phyloP scores from a whole-genome alignment of 2,888 invertebrate genomes.

The Notocelia uddmanniana region DNA sequence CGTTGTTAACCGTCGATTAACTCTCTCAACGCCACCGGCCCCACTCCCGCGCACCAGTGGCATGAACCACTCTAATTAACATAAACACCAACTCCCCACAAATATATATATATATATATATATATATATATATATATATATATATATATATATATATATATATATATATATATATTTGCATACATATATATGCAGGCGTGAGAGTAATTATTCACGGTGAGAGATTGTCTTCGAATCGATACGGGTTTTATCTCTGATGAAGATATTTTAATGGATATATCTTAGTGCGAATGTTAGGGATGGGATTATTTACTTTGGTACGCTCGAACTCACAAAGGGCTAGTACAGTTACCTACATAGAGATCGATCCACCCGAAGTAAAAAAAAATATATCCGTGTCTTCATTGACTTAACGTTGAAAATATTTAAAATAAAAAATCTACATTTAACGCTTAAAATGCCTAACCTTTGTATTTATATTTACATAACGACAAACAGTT shows the following conservation, averaged over 20 bases:
- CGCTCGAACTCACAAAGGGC: no score
- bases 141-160: slow-evolving; percentile 36
- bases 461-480: neutral
- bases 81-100: slow-evolving; percentile 74
- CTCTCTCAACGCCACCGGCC: slow-evolving; percentile 48
- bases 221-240: slow-evolving; percentile 65
- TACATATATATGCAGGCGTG: slow-evolving; percentile 46
- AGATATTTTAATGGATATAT: slow-evolving; percentile 49
- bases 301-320: slow-evolving; percentile 1
- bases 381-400: no score
- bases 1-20: slow-evolving; percentile 21
- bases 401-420: no score
- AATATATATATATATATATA: slow-evolving; percentile 30
- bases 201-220: slow-evolving; percentile 67
- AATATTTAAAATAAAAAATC: no score
- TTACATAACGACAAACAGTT: neutral
- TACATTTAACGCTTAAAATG: no score
- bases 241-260: slow-evolving; percentile 64
- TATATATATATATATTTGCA: slow-evolving; percentile 47
- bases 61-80: slow-evolving; percentile 78
- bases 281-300: slow-evolving; percentile 25
- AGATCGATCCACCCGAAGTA: no score
- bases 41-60: slow-evolving; percentile 66
- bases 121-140: slow-evolving; percentile 47
- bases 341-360: no score